phyloP scores from a whole-genome alignment of 2,888 invertebrate species.

The Prenolepis imparis region DNA sequence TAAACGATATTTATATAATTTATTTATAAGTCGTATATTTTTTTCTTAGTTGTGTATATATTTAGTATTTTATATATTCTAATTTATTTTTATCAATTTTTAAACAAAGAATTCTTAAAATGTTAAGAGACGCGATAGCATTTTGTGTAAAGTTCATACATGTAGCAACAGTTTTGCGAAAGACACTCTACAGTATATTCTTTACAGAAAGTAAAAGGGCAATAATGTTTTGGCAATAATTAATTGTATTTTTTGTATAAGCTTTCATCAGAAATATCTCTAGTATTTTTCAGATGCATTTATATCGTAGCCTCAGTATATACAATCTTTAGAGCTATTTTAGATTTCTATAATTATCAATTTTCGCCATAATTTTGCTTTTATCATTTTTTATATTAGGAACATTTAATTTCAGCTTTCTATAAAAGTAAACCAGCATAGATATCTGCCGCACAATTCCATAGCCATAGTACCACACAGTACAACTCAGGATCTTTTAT shows the following conservation, averaged over 20 bases:
- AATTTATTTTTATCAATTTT: background rate
- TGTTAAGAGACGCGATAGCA: background rate
- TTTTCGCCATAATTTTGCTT: background rate
- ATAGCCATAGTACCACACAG: slow-evolving; percentile 86
- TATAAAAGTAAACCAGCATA: slow-evolving; percentile 71
- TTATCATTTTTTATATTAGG: slow-evolving; percentile 6
- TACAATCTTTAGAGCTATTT: slow-evolving; percentile 4
- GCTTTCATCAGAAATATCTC: background rate
- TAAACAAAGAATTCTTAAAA: slow-evolving; percentile 3
- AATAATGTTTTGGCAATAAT: slow-evolving; percentile 9
- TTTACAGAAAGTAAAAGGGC: background rate
- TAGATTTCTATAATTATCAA: background rate
- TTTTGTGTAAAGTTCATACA: slow-evolving; percentile 5
- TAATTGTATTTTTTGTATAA: slow-evolving; percentile 9
- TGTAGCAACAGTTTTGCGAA: background rate
- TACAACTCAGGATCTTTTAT: slow-evolving; percentile 87
- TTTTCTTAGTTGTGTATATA: slow-evolving; percentile 11
- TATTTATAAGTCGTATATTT: background rate
- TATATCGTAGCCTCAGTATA: background rate
- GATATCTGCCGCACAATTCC: slow-evolving; percentile 81
- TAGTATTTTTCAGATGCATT: background rate
- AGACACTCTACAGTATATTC: background rate
- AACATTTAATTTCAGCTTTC: slow-evolving; percentile 14
- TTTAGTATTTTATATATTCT: background rate
- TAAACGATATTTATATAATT: slow-evolving; percentile 19